Conservation (phyloP, 2,113 vertebrate genomes). For the Rhinogobius similis region DNA sequence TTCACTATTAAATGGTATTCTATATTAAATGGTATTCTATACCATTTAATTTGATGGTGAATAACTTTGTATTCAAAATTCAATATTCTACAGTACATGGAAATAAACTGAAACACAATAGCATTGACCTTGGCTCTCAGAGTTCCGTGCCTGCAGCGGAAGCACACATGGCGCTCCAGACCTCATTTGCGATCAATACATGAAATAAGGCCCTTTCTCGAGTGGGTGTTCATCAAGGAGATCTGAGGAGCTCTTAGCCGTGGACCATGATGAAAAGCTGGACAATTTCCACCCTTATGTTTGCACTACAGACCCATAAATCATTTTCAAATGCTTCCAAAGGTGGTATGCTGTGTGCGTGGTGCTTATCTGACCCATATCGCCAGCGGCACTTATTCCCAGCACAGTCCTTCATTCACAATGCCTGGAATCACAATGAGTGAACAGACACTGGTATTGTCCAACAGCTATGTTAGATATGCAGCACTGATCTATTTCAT, state of each 20-base stretch:
- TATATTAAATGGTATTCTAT: neutral
- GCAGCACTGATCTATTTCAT: slow-evolving; percentile 18
- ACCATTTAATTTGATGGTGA: neutral
- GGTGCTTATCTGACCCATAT: slow-evolving; percentile 64
- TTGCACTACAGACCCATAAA: slow-evolving; percentile 46
- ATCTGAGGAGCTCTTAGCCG: slow-evolving; percentile 43
- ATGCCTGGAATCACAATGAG: slow-evolving; percentile 38
- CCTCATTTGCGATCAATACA: slow-evolving; percentile 62
- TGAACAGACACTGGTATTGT: slow-evolving; percentile 31
- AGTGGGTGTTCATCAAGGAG: slow-evolving; percentile 56
- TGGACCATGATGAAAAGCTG: slow-evolving; percentile 50
- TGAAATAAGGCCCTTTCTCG: slow-evolving; percentile 44
- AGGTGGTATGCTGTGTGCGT: slow-evolving; percentile 47
- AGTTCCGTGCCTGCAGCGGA: slow-evolving; percentile 29
- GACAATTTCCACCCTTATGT: slow-evolving; percentile 50
- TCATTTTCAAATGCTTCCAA: slow-evolving; percentile 54
- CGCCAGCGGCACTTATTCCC: slow-evolving; percentile 54
- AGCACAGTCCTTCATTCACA: slow-evolving; percentile 46
- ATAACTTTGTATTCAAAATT: neutral
- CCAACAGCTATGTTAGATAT: slow-evolving; percentile 2
- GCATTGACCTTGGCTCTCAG: slow-evolving; percentile 46
- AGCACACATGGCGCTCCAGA: slow-evolving; percentile 26
- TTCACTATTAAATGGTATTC: no score
- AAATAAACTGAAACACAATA: neutral
- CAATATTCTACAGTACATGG: neutral